phyloP scores from a whole-genome alignment of 2,113 vertebrate genomes.

The Anolis sagrei region DNA sequence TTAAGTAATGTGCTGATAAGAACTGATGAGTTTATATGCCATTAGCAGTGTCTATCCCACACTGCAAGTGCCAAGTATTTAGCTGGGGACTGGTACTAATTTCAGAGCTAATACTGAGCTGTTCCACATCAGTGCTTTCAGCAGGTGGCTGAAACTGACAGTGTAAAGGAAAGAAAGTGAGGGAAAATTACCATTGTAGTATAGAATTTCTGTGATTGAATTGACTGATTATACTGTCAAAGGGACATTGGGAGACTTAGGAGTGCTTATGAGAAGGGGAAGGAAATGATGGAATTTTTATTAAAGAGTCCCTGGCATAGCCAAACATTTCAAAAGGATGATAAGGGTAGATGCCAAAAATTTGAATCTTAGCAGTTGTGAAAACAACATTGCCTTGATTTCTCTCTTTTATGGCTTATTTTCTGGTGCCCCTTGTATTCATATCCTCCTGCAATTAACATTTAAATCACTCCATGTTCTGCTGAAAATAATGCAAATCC shows the following conservation, averaged over 20 bases:
- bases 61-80: slow-evolving; percentile 88
- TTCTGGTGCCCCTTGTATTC: slow-evolving; percentile 31
- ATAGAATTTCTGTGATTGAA: slow-evolving; percentile 88
- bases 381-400: slow-evolving; percentile 58
- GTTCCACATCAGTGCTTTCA: slow-evolving; percentile 89
- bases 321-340: slow-evolving; percentile 72
- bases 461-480: slow-evolving; percentile 5
- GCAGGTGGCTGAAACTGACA: slow-evolving; percentile 87
- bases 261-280: slow-evolving; percentile 67
- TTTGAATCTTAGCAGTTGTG: slow-evolving; percentile 66
- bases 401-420: slow-evolving; percentile 47
- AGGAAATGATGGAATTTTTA: slow-evolving; percentile 69
- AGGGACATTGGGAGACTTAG: slow-evolving; percentile 73
- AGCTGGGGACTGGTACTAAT: slow-evolving; percentile 94
- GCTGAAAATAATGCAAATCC: not conserved
- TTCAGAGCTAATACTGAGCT: slow-evolving; percentile 95
- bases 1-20: slow-evolving; percentile 79
- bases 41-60: slow-evolving; percentile 82
- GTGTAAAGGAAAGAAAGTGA: slow-evolving; percentile 76
- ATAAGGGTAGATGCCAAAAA: slow-evolving; percentile 63
- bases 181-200: slow-evolving; percentile 87
- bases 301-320: slow-evolving; percentile 61
- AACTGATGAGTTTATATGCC: slow-evolving; percentile 83
- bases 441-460: slow-evolving; percentile 23
- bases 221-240: slow-evolving; percentile 86